Conservation (phyloP, 2,888 invertebrate species). For the Athalia cordata region DNA sequence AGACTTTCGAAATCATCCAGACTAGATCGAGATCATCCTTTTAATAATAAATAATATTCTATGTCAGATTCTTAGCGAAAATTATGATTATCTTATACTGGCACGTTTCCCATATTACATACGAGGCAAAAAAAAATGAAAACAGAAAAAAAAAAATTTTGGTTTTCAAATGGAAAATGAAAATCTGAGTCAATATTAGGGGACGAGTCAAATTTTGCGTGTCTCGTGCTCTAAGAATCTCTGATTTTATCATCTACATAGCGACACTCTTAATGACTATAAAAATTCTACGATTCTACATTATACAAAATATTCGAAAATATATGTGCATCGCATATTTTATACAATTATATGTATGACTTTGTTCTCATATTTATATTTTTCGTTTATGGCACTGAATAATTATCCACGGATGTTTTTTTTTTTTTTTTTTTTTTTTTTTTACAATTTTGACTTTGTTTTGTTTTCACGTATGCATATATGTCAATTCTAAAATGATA, state of each 20-base stretch:
- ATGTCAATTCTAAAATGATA: neutral
- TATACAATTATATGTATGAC: neutral
- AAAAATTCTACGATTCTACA: slow-evolving; percentile 12
- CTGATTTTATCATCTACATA: slow-evolving; percentile 4
- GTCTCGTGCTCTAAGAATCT: slow-evolving; percentile 8
- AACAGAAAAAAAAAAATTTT: neutral
- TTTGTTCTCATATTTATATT: neutral
- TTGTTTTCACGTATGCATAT: neutral
- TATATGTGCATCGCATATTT: neutral
- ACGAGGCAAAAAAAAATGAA: neutral
- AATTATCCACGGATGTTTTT: slow-evolving; percentile 22
- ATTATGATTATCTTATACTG: slow-evolving; percentile 51
- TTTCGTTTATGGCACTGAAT: slow-evolving; percentile 21
- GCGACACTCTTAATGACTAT: slow-evolving; percentile 24
- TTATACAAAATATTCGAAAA: too few species aligned
- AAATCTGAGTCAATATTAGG: neutral
- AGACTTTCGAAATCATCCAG: neutral
- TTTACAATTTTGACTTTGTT: neutral
- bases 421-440: neutral
- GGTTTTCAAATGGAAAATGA: neutral
- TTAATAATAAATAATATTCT: neutral
- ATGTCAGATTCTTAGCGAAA: too few species aligned
- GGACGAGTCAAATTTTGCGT: neutral
- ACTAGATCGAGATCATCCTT: neutral
- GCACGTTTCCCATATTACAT: slow-evolving; percentile 56